Conservation (phyloP, 2,797 vertebrate species). For the Champsocephalus gunnari region DNA sequence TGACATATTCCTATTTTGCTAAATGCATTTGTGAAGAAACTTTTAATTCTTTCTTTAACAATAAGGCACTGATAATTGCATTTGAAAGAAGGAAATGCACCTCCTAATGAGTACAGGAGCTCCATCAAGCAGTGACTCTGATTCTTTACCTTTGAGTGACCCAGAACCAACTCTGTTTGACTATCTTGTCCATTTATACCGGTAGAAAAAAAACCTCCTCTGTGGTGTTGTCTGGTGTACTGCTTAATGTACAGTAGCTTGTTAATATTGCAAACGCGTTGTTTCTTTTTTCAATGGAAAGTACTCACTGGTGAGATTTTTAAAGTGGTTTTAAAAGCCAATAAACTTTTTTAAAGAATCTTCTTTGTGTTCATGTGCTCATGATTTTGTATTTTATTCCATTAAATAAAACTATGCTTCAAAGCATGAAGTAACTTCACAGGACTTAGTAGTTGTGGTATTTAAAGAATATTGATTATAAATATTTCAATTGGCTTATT, state of each 20-base stretch:
- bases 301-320: constrained; percentile 99
- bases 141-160: constrained; percentile 91
- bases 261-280: constrained; percentile 96
- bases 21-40: constrained; percentile 90
- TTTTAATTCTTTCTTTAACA: constrained; percentile 84
- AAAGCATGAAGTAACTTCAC: constrained; percentile 7
- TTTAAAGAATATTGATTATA: background rate
- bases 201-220: constrained; percentile 88
- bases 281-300: constrained; percentile 98
- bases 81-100: constrained; percentile 92
- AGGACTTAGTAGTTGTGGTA: constrained; percentile 17
- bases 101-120: constrained; percentile 90
- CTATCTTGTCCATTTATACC: constrained; percentile 92
- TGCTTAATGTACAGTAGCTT: constrained; percentile 99
- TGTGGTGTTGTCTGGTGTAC: constrained; percentile 97
- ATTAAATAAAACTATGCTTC: constrained; percentile 26
- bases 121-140: constrained; percentile 91
- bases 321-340: constrained; percentile 99
- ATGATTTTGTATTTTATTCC: constrained; percentile 46
- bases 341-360: constrained; percentile 95
- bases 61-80: constrained; percentile 97
- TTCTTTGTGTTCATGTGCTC: constrained; percentile 34
- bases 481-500: background rate
- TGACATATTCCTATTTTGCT: constrained; percentile 78
- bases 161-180: constrained; percentile 87